These are phyloP conservation scores for Amblyornis subalaris DNA, from an alignment of 2,113 vertebrate genomes.

Conservation along the genomic window DNA sequence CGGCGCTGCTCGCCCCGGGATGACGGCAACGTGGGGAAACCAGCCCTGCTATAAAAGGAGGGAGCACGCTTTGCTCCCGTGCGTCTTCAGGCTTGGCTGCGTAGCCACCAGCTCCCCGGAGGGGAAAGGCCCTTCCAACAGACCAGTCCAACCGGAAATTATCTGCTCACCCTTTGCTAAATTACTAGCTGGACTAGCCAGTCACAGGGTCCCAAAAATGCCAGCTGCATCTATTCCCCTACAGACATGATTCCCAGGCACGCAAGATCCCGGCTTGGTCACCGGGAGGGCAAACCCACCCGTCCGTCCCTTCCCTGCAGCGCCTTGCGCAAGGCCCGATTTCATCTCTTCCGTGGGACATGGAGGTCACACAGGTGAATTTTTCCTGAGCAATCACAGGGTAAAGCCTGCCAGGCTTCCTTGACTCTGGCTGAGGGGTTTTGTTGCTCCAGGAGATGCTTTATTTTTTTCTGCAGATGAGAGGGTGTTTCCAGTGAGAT, in stretches of 20 bases:
- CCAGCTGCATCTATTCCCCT: slow-evolving; percentile 28
- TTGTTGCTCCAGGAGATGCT: neutral
- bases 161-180: slow-evolving; percentile 43
- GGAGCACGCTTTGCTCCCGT: neutral
- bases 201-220: slow-evolving; percentile 37
- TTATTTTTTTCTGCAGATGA: neutral
- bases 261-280: neutral
- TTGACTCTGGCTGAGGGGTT: neutral
- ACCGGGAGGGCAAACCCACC: neutral
- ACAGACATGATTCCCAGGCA: slow-evolving; percentile 47
- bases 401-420: neutral
- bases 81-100: slow-evolving; percentile 55
- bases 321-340: neutral
- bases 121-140: slow-evolving; percentile 46
- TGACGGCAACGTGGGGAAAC: neutral
- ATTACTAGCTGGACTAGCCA: slow-evolving; percentile 20
- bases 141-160: slow-evolving; percentile 64
- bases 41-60: slow-evolving; percentile 36
- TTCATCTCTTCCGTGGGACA: neutral
- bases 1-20: neutral
- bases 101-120: slow-evolving; percentile 11
- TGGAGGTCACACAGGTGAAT: neutral
- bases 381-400: neutral
- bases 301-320: neutral
- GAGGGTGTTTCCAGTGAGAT: neutral